Evolutionary conservation across 2,797 vertebrate species (phyloP).

Genomic region (Odontamblyopus rebecca): DNA sequence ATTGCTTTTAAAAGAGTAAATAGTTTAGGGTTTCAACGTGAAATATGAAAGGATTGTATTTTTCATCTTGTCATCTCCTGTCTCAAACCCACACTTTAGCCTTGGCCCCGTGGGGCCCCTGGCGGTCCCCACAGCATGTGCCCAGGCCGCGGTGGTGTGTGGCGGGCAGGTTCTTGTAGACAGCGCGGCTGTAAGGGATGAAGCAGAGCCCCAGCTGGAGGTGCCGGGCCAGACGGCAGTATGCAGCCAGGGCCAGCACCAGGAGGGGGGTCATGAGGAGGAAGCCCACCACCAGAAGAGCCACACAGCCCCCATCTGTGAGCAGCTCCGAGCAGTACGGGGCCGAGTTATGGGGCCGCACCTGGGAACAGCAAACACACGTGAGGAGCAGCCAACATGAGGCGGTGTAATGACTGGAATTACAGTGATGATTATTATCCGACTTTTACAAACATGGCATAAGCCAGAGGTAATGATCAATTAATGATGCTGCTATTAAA

Average conservation of each 20-base stretch:
- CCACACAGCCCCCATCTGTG: conserved; percentile 82
- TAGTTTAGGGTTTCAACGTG: no score
- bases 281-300: conserved; percentile 87
- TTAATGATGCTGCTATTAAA: no score
- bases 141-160: conserved; percentile 38
- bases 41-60: no score
- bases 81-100: conserved; percentile 73
- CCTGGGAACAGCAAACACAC: conserved; percentile 63
- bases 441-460: no score
- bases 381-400: not conserved
- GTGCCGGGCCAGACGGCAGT: conserved; percentile 86
- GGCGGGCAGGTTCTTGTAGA: conserved; percentile 83
- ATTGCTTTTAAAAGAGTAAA: no score
- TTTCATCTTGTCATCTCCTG: not conserved
- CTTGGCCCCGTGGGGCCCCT: conserved; percentile 62
- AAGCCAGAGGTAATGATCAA: no score
- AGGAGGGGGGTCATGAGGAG: conserved; percentile 86
- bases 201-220: conserved; percentile 89
- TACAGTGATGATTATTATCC: not conserved
- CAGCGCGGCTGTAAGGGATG: conserved; percentile 89
- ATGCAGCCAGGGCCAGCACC: conserved; percentile 87
- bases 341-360: conserved; percentile 76
- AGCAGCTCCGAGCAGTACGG: conserved; percentile 80
- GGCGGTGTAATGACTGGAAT: not conserved
- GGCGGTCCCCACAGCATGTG: conserved; percentile 63